A percentile compares a stretch with the other conserved stretches of the same genome.
These are phyloP conservation scores for Himalopsyche tibetana DNA, from an alignment of 2,888 invertebrate genomes.

Conservation along the genomic window DNA sequence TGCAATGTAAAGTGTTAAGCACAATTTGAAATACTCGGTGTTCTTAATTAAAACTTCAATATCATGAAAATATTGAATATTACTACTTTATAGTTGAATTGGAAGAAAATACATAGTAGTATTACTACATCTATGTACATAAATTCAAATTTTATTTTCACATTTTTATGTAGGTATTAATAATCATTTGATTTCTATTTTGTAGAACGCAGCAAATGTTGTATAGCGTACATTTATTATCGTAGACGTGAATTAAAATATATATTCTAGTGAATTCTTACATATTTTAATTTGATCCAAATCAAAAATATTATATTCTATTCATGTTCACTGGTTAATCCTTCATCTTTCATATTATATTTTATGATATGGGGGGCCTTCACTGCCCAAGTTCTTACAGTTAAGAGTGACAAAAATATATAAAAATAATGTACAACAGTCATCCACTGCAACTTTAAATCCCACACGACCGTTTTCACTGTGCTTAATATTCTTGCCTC, in stretches of 20 bases:
- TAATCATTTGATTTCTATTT: background rate
- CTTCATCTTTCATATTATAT: too few relatives aligned
- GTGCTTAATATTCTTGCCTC: too few relatives aligned
- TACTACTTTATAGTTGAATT: constrained; percentile 13
- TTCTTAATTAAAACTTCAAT: constrained; percentile 4
- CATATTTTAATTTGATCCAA: background rate
- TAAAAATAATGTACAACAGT: too few relatives aligned
- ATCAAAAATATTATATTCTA: too few relatives aligned
- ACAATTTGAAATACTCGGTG: constrained; percentile 31
- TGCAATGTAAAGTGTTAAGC: constrained; percentile 31
- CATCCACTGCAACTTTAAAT: too few relatives aligned
- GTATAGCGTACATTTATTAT: constrained; percentile 16
- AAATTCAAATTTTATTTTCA: constrained; percentile 17
- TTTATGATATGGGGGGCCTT: too few relatives aligned
- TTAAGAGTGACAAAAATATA: too few relatives aligned
- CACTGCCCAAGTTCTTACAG: too few relatives aligned
- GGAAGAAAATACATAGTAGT: background rate
- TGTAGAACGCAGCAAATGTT: background rate
- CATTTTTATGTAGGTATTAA: constrained; percentile 9
- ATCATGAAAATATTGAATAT: constrained; percentile 12
- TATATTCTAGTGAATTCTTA: constrained; percentile 3
- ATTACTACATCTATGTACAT: background rate
- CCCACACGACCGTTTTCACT: too few relatives aligned
- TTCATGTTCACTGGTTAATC: too few relatives aligned
- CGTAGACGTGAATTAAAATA: background rate